These are phyloP conservation scores for Dryocosmus kuriphilus DNA, from an alignment of 2,888 invertebrate genomes.

Conservation along the genomic window DNA sequence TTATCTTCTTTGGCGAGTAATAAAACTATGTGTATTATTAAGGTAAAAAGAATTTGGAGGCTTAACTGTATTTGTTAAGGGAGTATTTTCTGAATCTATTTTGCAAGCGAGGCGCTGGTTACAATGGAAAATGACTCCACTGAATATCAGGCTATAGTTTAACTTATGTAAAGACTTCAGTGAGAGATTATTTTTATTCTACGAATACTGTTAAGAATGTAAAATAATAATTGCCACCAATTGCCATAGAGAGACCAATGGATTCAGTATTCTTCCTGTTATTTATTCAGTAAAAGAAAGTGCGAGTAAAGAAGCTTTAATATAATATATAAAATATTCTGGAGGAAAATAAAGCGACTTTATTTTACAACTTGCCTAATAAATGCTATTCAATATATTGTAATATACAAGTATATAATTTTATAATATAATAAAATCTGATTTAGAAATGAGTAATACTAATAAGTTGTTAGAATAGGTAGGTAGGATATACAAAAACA, in stretches of 20 bases:
- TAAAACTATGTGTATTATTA: constrained; percentile 57
- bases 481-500: too few species aligned
- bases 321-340: too few species aligned
- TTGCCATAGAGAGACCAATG: background rate
- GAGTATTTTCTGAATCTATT: background rate
- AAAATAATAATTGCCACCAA: background rate
- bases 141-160: background rate
- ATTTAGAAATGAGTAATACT: too few species aligned
- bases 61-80: background rate
- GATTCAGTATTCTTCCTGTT: background rate
- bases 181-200: background rate
- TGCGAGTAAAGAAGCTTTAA: too few species aligned
- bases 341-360: too few species aligned
- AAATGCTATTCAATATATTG: too few species aligned
- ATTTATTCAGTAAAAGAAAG: background rate
- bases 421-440: too few species aligned
- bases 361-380: too few species aligned
- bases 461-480: too few species aligned
- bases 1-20: constrained; percentile 61
- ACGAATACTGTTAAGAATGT: background rate
- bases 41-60: constrained; percentile 57
- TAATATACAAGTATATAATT: too few species aligned
- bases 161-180: background rate
- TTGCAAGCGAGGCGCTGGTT: too few species aligned
- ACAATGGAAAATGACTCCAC: too few species aligned